Base-by-base conservation (phyloP, 2,888 invertebrate genomes). In the Ferrisia virgata region DNA sequence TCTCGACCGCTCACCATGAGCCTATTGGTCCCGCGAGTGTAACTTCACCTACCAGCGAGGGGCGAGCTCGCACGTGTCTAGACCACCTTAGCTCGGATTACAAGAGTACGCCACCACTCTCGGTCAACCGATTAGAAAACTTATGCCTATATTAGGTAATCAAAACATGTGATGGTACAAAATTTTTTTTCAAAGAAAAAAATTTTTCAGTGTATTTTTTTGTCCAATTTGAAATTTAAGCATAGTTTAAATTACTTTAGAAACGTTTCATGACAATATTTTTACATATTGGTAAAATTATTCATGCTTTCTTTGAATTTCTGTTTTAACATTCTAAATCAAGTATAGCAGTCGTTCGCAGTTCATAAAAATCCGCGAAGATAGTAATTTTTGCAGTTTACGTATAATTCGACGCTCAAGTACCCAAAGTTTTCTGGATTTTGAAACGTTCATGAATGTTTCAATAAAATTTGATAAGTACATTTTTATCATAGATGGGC, bases 51-150 rank as follows among this genome's bases (percentile, higher is more conserved):
- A 11, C 64, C 25, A 64, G 28, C 9, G 13, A 64, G 64, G 28
- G 64, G 25, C 9, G 25, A 47, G 18, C 47, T 18, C 47, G 47
- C 58, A 6, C 28, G 28, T 28, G 40, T 40, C 43, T 40, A 31
- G 79, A 43, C 79, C 47, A 47, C 47, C 79, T 79, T 43, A 47
- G 79, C 79, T 28, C 39, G 79, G 47, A 79, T 79, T 47, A 79
- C 79, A 79, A 53, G 79, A 79, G 79, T 5, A 31, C 79, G 79
- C 79, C 79, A 79, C 79, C n/a, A 13, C 79, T 79, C 79, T 53
- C 79, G 47, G 79, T 47, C 79, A 13, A 9, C 0, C 6, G 8
- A 18, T 3, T 47, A 8, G 47, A 6, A 0, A 0, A 9, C 25
- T 64, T 64, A 28, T 6, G 9, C 25, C 28, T 64, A 64, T 13